Base-by-base conservation (phyloP, 2,113 vertebrate species). In the Clupea harengus region DNA sequence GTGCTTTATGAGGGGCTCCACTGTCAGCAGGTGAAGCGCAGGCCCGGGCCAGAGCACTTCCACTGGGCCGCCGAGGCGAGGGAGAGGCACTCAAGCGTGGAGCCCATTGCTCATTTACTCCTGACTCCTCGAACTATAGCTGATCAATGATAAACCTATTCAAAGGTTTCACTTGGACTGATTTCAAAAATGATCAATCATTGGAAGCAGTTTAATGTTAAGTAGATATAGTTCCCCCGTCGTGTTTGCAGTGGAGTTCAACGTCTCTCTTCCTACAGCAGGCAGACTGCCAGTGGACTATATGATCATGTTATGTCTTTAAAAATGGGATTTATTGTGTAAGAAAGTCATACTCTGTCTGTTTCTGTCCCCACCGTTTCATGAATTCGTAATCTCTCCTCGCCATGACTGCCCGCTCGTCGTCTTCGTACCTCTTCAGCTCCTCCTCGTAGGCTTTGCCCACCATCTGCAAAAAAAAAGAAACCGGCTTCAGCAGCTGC, bases 371-470 rank as follows among this genome's bases (percentile, higher is more conserved):
- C n/a, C 86, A 96, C 96, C 72, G 87, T 90, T 85, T 96, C 92
- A 91, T 92, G 95, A 60, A 94, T 92, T 87, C 88, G 86, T 13
- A 94, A 91, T 49, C 94, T 94, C 46, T 94, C 94, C 85, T 90
- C 88, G 93, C 90, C 17, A 97, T 86, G 57, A 94, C 93, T 4
- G 83, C 45, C 82, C 84, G 93, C 88, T 97, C 94, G 88, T 91
- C 93, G 20, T 93, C 93, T 92, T 96, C 94, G 81, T 94, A 95
- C 92, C 91, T 92, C 91, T 92, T 95, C 84, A 97, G 64, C 89
- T 97, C 95, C 75, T 95, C 93, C 92, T 97, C 93, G 50, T 96
- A 97, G 84, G 94, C 92, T 82, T 94, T 93, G 44, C 86, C 92
- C 32, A 97, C 85, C 72, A 91, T 82, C 96, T 97, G 89, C 81